phyloP scores from a whole-genome alignment of 1,140 invertebrate species.

The Linepithema humile region DNA sequence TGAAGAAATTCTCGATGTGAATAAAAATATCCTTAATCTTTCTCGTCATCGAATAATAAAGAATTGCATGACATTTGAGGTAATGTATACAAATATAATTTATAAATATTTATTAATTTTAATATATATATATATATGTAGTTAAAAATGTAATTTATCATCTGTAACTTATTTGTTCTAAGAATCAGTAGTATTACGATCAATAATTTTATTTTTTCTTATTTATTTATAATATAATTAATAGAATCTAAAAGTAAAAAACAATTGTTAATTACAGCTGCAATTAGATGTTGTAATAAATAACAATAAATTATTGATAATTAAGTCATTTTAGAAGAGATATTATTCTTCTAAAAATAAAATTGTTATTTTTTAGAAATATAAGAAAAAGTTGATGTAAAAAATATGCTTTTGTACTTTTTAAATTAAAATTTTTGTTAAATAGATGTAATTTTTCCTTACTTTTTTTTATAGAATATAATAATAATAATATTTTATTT shows the following conservation, averaged over 20 bases:
- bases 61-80: conserved; percentile 15
- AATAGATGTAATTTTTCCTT: background rate
- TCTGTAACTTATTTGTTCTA: too few species aligned
- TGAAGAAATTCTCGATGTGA: background rate
- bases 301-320: background rate
- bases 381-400: background rate
- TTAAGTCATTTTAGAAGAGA: background rate
- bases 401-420: background rate
- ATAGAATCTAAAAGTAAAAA: background rate
- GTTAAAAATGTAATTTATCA: background rate
- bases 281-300: background rate
- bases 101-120: background rate
- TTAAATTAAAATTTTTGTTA: background rate
- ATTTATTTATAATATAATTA: background rate
- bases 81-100: background rate
- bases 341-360: background rate
- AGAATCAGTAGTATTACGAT: too few species aligned
- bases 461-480: background rate
- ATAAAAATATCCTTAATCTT: background rate
- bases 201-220: background rate
- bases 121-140: background rate
- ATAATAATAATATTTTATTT: conserved; percentile 8
- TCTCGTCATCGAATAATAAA: background rate
- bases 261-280: background rate
- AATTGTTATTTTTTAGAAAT: background rate